Conservation (phyloP, 1,140 invertebrate genomes). For the Pissodes strobi region DNA sequence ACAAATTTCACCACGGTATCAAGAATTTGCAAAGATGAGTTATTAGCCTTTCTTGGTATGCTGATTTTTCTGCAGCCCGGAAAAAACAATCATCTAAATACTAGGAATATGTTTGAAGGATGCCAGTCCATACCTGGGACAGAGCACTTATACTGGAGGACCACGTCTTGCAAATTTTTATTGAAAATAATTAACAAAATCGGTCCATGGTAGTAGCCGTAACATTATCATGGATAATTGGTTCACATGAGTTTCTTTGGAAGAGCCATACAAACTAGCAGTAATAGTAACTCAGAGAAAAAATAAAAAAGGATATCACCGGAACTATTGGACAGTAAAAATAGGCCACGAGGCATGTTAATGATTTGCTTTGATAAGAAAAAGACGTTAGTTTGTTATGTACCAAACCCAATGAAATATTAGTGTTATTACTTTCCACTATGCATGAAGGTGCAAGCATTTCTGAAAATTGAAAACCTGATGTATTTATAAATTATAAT, state of each 20-base stretch:
- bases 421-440: too few relatives aligned
- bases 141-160: too few relatives aligned
- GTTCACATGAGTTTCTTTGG: conserved; percentile 52
- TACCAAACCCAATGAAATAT: conserved; percentile 14
- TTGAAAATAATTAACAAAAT: too few relatives aligned
- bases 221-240: too few relatives aligned
- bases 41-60: conserved; percentile 40
- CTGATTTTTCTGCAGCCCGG: conserved; percentile 40
- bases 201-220: too few relatives aligned
- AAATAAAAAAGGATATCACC: too few relatives aligned
- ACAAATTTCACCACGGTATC: conserved; percentile 17
- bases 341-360: too few relatives aligned
- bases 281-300: too few relatives aligned
- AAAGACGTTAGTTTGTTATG: conserved; percentile 18
- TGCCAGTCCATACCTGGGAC: too few relatives aligned
- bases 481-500: conserved; percentile 32
- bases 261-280: conserved; percentile 44
- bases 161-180: conserved; percentile 28
- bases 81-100: conserved; percentile 45
- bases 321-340: too few relatives aligned
- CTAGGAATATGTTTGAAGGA: too few relatives aligned
- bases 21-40: conserved; percentile 29
- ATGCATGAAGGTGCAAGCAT: too few relatives aligned
- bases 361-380: conserved; percentile 24
- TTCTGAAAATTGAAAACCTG: conserved; percentile 27